Conservation (phyloP, 2,797 vertebrate species). For the Clarias fuscus region DNA sequence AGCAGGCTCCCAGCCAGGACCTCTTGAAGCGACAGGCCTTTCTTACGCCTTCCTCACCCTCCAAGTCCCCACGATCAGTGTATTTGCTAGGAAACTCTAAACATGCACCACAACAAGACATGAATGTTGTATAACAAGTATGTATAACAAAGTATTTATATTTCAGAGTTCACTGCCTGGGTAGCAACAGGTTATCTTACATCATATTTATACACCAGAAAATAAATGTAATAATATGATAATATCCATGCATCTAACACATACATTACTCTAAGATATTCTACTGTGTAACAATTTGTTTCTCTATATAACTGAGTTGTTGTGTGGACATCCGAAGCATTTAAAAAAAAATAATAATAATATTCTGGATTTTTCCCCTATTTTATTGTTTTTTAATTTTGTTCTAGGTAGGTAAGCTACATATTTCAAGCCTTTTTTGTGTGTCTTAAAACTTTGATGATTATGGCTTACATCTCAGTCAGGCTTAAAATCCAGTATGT, state of each 20-base stretch:
- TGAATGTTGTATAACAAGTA: neutral
- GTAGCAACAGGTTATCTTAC: neutral
- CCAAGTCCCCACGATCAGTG: constrained; percentile 72
- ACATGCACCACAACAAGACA: constrained; percentile 20
- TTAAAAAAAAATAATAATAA: no score
- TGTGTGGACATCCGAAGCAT: neutral
- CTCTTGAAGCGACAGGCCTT: constrained; percentile 82
- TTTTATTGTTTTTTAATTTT: no score
- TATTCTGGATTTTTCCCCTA: no score
- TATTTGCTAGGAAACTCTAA: constrained; percentile 64
- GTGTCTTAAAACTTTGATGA: no score
- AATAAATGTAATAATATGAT: no score
- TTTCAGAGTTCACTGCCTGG: neutral
- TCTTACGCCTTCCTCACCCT: constrained; percentile 55
- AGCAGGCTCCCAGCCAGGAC: constrained; percentile 78
- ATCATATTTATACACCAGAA: neutral
- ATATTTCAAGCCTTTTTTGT: no score
- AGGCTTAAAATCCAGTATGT: no score
- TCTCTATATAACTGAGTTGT: neutral
- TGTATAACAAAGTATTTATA: neutral
- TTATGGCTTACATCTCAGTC: no score
- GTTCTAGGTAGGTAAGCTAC: no score
- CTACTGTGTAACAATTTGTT: neutral
- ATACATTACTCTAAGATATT: neutral
- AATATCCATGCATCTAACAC: neutral